These are phyloP conservation scores for Gymnodraco acuticeps DNA, from an alignment of 2,797 vertebrate species.

Conservation along the genomic window DNA sequence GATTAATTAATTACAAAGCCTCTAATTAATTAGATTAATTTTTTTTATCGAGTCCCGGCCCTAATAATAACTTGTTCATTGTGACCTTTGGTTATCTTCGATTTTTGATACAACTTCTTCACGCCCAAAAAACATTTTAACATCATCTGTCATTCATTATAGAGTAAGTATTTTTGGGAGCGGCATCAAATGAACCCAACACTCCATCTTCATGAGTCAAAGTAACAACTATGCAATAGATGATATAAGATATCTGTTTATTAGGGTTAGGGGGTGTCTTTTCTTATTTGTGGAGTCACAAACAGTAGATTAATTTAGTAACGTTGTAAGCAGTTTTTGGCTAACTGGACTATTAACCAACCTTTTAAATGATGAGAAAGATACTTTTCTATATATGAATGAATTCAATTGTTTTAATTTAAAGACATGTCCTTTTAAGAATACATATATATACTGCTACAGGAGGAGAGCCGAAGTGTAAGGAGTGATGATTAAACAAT, in stretches of 20 bases:
- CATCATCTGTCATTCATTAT: conserved; percentile 3
- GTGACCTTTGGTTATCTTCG: background rate
- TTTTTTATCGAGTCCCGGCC: too few relatives aligned
- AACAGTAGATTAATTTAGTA: background rate
- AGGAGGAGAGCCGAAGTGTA: too few relatives aligned
- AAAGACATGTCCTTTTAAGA: too few relatives aligned
- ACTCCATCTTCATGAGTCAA: background rate
- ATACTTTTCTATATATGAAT: background rate
- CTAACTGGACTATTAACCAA: background rate
- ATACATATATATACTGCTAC: too few relatives aligned
- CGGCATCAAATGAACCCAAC: background rate
- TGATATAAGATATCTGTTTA: too few relatives aligned
- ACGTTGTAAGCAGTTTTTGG: background rate
- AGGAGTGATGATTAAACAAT: too few relatives aligned
- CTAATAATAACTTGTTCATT: too few relatives aligned
- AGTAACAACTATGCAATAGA: too few relatives aligned
- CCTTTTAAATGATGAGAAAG: background rate
- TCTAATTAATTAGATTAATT: too few relatives aligned
- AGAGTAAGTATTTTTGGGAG: background rate
- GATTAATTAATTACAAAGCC: too few relatives aligned
- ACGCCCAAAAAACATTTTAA: background rate
- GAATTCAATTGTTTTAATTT: background rate
- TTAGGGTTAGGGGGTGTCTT: background rate
- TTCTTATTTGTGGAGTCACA: background rate
- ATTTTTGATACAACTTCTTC: background rate